These are phyloP conservation scores for Sinohyriopsis cumingii DNA, from an alignment of 2,888 invertebrate genomes.

Conservation along the genomic window DNA sequence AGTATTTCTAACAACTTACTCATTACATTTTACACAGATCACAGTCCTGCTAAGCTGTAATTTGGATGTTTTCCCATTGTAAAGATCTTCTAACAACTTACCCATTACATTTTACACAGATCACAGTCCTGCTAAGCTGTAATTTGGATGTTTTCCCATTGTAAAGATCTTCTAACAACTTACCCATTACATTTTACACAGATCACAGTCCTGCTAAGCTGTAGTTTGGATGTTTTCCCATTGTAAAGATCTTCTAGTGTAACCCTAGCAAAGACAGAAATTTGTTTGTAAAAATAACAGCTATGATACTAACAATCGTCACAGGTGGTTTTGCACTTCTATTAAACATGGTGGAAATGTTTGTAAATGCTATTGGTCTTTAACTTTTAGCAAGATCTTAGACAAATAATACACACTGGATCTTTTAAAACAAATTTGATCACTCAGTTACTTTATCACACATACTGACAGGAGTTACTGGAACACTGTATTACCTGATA, in stretches of 20 bases:
- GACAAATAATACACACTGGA: too few relatives aligned
- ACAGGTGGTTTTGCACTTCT: too few relatives aligned
- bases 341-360: too few relatives aligned
- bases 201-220: slow-evolving; percentile 86
- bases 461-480: too few relatives aligned
- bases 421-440: too few relatives aligned
- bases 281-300: too few relatives aligned
- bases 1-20: slow-evolving; percentile 73
- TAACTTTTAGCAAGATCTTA: too few relatives aligned
- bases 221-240: slow-evolving; percentile 88
- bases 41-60: slow-evolving; percentile 87
- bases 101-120: slow-evolving; percentile 85
- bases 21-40: slow-evolving; percentile 84
- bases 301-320: too few relatives aligned
- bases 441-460: background rate
- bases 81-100: slow-evolving; percentile 88
- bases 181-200: slow-evolving; percentile 85
- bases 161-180: slow-evolving; percentile 89
- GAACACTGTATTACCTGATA: background rate
- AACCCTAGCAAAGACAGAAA: slow-evolving; percentile 75
- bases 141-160: slow-evolving; percentile 89
- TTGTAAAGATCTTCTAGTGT: slow-evolving; percentile 92
- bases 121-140: slow-evolving; percentile 86
- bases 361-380: too few relatives aligned
- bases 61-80: slow-evolving; percentile 89